A percentile compares a stretch with the other conserved stretches of the same genome.
These are phyloP conservation scores for Acleris sparsana DNA, from an alignment of 2,888 invertebrate genomes.

Conservation along the genomic window DNA sequence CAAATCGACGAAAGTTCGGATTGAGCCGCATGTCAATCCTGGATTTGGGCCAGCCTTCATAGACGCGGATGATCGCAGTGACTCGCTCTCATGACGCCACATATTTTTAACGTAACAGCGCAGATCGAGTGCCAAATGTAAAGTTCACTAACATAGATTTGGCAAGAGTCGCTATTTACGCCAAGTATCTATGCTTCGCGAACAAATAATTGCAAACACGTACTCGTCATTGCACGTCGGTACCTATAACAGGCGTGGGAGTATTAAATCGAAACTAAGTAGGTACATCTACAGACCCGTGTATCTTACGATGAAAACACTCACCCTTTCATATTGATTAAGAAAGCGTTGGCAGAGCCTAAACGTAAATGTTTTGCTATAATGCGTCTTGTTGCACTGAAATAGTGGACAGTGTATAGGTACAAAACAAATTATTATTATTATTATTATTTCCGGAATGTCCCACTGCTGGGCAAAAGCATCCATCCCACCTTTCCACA, in stretches of 20 bases:
- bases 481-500: too few relatives aligned
- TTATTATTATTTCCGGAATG: too few relatives aligned
- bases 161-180: conserved; percentile 76
- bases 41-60: conserved; percentile 71
- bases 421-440: too few relatives aligned
- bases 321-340: conserved; percentile 1
- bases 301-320: background rate
- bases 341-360: too few relatives aligned
- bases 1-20: conserved; percentile 13
- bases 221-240: conserved; percentile 41
- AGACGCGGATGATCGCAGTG: conserved; percentile 64
- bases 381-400: too few relatives aligned
- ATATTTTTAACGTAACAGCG: conserved; percentile 81
- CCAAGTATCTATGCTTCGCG: conserved; percentile 61
- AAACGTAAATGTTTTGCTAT: too few relatives aligned
- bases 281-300: background rate
- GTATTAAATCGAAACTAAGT: conserved; percentile 17
- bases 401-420: too few relatives aligned
- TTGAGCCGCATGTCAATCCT: conserved; percentile 52
- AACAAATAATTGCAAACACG: conserved; percentile 52
- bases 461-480: too few relatives aligned
- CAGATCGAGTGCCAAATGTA: conserved; percentile 80
- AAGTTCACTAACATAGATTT: conserved; percentile 82
- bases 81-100: conserved; percentile 78
- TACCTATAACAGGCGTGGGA: conserved; percentile 38